Evolutionary conservation across 2,797 vertebrate species (phyloP).

Genomic region (Myotis planiceps): DNA sequence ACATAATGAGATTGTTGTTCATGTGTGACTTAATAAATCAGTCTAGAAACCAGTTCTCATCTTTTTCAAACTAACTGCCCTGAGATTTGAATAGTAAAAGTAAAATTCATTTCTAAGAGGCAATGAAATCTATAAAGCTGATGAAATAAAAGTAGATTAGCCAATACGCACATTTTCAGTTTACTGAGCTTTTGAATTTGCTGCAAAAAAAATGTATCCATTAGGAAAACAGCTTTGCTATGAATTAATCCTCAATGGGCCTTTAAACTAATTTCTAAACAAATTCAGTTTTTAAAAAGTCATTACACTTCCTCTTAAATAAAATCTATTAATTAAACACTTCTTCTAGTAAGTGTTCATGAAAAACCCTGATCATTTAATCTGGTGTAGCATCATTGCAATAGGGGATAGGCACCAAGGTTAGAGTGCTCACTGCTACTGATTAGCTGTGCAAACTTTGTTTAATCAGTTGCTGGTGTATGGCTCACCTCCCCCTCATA

Average conservation of each 20-base stretch:
- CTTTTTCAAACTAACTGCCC: not conserved
- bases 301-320: slow-evolving; percentile 24
- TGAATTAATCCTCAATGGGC: slow-evolving; percentile 15
- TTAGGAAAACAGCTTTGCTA: slow-evolving; percentile 26
- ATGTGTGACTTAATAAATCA: not conserved
- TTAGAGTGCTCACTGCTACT: not conserved
- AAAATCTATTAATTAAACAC: slow-evolving; percentile 35
- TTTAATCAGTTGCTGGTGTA: not conserved
- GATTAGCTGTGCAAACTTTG: not conserved
- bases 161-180: slow-evolving; percentile 59
- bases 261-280: slow-evolving; percentile 49
- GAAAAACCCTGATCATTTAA: not conserved
- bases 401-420: not conserved
- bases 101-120: slow-evolving; percentile 35
- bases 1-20: not conserved
- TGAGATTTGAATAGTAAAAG: slow-evolving; percentile 10
- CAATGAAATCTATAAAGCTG: slow-evolving; percentile 60
- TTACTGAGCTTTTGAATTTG: slow-evolving; percentile 46
- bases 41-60: not conserved
- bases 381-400: not conserved
- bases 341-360: not conserved
- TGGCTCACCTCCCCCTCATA: not conserved
- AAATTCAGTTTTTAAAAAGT: slow-evolving; percentile 40
- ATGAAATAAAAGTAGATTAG: slow-evolving; percentile 59
- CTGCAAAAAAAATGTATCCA: slow-evolving; percentile 38